Conservation (phyloP, 1,140 invertebrate genomes). For the Drosophila willistoni region DNA sequence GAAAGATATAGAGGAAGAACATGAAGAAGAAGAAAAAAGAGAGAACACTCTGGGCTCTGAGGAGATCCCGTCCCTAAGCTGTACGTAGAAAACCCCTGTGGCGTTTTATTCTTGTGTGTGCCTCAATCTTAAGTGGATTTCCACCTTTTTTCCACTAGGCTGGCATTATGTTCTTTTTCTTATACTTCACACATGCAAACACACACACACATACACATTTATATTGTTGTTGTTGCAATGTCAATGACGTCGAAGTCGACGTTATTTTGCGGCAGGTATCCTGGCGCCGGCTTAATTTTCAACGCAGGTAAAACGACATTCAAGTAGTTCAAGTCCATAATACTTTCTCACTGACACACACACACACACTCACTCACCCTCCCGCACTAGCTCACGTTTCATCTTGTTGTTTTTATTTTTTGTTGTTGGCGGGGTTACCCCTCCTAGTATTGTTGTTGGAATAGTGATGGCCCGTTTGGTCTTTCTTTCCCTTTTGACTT, state of each 20-base stretch:
- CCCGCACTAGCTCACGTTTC: neutral
- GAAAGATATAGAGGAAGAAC: slow-evolving; percentile 31
- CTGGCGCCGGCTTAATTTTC: slow-evolving; percentile 77
- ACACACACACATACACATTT: neutral
- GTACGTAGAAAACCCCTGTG: slow-evolving; percentile 8
- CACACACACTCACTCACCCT: neutral
- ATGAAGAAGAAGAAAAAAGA: neutral
- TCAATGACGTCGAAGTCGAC: slow-evolving; percentile 59
- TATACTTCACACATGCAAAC: slow-evolving; percentile 31
- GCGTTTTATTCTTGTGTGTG: slow-evolving; percentile 30
- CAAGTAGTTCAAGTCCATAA: slow-evolving; percentile 67
- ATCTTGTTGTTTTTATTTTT: neutral
- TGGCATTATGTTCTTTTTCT: slow-evolving; percentile 44
- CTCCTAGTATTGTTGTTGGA: neutral
- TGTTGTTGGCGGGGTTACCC: neutral
- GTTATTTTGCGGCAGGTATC: slow-evolving; percentile 66
- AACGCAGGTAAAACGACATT: slow-evolving; percentile 54
- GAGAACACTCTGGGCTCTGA: slow-evolving; percentile 2
- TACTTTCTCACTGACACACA: slow-evolving; percentile 35
- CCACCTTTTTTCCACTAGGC: slow-evolving; percentile 60
- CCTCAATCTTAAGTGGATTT: slow-evolving; percentile 73
- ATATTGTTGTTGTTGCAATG: slow-evolving; percentile 45
- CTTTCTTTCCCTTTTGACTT: neutral
- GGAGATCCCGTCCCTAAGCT: neutral
- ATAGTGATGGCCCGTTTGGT: neutral